These are phyloP conservation scores for Brassicogethes aeneus DNA, from an alignment of 2,888 invertebrate genomes.

Conservation along the genomic window DNA sequence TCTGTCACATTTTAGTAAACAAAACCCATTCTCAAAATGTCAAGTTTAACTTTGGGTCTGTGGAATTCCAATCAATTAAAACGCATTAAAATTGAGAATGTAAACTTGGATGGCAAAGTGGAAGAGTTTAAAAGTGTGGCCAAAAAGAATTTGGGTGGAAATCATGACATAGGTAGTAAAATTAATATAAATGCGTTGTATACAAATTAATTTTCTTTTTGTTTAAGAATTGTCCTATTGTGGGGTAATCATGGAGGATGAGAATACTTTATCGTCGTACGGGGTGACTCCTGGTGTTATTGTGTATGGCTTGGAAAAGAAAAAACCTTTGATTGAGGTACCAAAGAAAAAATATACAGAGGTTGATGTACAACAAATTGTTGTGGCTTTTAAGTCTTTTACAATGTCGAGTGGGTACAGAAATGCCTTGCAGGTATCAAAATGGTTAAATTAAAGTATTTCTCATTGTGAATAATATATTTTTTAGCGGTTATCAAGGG, in stretches of 20 bases:
- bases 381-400: conserved; percentile 53
- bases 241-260: conserved; percentile 59
- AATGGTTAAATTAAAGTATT: conserved; percentile 1
- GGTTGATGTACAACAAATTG: conserved; percentile 52
- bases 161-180: conserved; percentile 15
- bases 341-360: conserved; percentile 46
- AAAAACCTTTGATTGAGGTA: conserved; percentile 26
- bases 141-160: neutral
- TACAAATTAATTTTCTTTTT: neutral
- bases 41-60: conserved; percentile 40
- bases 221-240: conserved; percentile 59
- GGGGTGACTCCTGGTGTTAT: conserved; percentile 52
- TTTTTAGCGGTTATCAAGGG: conserved; percentile 36
- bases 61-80: conserved; percentile 44
- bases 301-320: conserved; percentile 48
- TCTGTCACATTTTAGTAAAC: no score
- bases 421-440: conserved; percentile 53
- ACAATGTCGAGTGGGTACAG: conserved; percentile 53
- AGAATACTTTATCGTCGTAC: conserved; percentile 50
- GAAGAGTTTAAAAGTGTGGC: conserved; percentile 22
- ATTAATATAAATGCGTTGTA: neutral
- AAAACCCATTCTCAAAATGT: conserved; percentile 1
- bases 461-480: neutral
- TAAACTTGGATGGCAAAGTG: conserved; percentile 53
- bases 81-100: conserved; percentile 50